Base-by-base conservation (phyloP, 35 echinoderm and acorn worm species). In the Apostichopus californicus region DNA sequence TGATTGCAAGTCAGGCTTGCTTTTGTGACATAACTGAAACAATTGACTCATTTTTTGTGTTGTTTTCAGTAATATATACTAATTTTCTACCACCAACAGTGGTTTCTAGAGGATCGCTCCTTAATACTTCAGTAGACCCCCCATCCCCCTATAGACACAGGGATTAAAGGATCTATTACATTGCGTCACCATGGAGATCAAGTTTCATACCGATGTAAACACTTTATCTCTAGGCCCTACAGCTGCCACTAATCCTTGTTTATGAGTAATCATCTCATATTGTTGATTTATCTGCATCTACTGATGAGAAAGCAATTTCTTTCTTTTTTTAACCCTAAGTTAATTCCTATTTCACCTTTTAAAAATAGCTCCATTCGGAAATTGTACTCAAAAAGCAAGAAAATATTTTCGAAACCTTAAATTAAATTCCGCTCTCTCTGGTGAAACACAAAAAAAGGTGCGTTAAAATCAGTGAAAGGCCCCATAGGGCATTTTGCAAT, bases 401-500 rank as follows among this genome's bases (percentile, higher is more conserved):
- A 68, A 68, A 68, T 83, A 53, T 83, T 83, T 68, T 56, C 17
- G 80, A 55, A 56, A 83, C 80, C 80, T 56, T 83, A 55, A 56
- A 83, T 83, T 83, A 56, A 83, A 83, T 83, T 83, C 55, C 57
- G 80, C 57, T 55, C 25, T 55, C 80, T 83, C 80, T 17, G 18
- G 80, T 83, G 80, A 55, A 83, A 46, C 55, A 83, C 80, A 6
- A 68, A 83, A 83, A 83, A 83, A 46, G 34, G 34, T 85, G 81
- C 55, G 52, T 22, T 85, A 85, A 59, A 85, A 85, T 85, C 81
- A 85, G 81, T 58, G 55, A 52, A 58, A 85, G 14, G 56, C 81
- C 34, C 81, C 81, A 85, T 5, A 58, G 81, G 81, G 81, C 81
- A 85, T 85, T 58, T 85, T 85, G 81, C 81, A 85, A 85, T 85